A percentile compares a stretch with the other conserved stretches of the same genome.
Conservation (phyloP, 2,888 invertebrate genomes). For the Bursaphelenchus okinawaensis region DNA sequence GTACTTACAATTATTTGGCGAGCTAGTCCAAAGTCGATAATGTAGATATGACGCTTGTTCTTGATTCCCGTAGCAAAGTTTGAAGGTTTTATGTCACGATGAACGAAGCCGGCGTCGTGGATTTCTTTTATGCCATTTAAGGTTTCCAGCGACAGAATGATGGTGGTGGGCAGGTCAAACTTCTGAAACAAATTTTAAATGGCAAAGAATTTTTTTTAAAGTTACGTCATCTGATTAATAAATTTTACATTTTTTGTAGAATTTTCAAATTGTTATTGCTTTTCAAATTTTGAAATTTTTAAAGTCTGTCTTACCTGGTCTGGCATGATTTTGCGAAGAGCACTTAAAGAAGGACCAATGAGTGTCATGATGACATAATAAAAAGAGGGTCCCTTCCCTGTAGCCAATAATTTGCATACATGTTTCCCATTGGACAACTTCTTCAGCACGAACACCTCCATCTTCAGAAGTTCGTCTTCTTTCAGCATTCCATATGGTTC, state of each 20-base stretch:
- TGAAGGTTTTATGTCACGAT: conserved; percentile 35
- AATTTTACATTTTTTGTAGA: too few species aligned
- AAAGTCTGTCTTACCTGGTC: conserved; percentile 10
- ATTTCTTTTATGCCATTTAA: conserved; percentile 15
- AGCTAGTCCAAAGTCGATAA: conserved; percentile 38
- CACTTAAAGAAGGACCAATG: conserved; percentile 26
- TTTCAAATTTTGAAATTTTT: too few species aligned
- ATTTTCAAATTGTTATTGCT: too few species aligned
- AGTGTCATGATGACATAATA: conserved; percentile 37
- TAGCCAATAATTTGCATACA: conserved; percentile 1
- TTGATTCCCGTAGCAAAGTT: conserved; percentile 37
- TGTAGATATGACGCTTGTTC: conserved; percentile 27
- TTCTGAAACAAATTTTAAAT: conserved; percentile 17
- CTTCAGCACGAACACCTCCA: conserved; percentile 27
- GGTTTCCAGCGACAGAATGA: conserved; percentile 38
- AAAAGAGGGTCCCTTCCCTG: conserved; percentile 10
- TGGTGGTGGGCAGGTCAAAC: conserved; percentile 25
- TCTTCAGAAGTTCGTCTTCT: conserved; percentile 36
- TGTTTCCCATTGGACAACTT: neutral
- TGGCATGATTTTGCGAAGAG: conserved; percentile 18
- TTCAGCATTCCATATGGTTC: conserved; percentile 31
- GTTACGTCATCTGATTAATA: too few species aligned
- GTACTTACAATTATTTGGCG: conserved; percentile 10
- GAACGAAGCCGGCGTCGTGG: conserved; percentile 12
- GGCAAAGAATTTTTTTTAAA: too few species aligned